These are phyloP conservation scores for Falco cherrug DNA, from an alignment of 2,797 vertebrate species.

Conservation along the genomic window DNA sequence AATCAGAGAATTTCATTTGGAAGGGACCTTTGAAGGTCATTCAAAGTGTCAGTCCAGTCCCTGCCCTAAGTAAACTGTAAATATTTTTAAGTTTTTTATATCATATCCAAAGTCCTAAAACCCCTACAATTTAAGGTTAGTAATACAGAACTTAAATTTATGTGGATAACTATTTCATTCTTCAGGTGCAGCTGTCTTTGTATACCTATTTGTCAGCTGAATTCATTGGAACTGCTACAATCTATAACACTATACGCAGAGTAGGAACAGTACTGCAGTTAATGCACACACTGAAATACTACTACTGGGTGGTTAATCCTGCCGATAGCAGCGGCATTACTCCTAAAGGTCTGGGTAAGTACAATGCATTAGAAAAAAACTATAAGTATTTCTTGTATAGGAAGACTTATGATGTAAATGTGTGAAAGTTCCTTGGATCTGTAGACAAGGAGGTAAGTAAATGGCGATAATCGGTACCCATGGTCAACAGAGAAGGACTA, in stretches of 20 bases:
- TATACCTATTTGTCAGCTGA: slow-evolving; percentile 95
- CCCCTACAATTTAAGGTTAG: neutral
- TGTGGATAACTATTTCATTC: neutral
- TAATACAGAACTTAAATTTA: neutral
- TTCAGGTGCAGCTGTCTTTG: slow-evolving; percentile 88
- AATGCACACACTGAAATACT: slow-evolving; percentile 96
- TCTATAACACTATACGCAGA: slow-evolving; percentile 93
- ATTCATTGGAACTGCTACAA: slow-evolving; percentile 95
- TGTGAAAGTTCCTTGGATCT: neutral
- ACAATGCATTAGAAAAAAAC: neutral
- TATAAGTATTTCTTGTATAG: neutral
- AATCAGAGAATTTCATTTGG: neutral
- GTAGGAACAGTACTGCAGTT: slow-evolving; percentile 94
- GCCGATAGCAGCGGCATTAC: slow-evolving; percentile 91
- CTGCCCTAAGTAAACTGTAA: neutral
- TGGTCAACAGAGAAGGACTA: neutral
- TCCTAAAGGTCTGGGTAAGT: slow-evolving; percentile 91
- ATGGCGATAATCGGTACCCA: neutral
- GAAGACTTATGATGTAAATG: neutral
- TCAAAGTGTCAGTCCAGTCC: neutral
- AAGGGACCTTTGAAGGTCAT: neutral
- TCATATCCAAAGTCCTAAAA: neutral
- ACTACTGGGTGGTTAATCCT: slow-evolving; percentile 96
- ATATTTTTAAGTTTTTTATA: neutral
- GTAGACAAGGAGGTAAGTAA: neutral